These are phyloP conservation scores for Propsilocerus akamusi DNA, from an alignment of 1,140 invertebrate genomes.

Conservation along the genomic window DNA sequence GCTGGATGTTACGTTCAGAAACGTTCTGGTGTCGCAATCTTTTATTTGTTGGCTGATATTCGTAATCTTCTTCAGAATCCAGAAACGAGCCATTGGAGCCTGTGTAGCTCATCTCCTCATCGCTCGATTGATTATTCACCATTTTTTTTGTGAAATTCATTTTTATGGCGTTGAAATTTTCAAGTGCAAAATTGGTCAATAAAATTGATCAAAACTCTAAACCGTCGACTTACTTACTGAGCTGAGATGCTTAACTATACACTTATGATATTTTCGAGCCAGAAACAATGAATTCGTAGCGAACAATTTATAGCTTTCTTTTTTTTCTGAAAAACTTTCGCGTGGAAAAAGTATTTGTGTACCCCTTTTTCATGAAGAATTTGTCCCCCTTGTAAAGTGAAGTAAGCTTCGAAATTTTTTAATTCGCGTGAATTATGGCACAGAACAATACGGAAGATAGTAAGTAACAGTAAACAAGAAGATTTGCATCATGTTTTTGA, in stretches of 20 bases:
- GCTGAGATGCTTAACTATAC: neutral
- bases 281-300: too few relatives aligned
- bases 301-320: too few relatives aligned
- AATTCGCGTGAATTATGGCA: slow-evolving; percentile 6
- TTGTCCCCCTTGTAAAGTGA: neutral
- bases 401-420: neutral
- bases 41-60: neutral
- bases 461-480: neutral
- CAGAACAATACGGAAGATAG: neutral
- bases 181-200: slow-evolving; percentile 2
- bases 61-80: neutral
- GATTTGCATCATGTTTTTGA: neutral
- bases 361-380: too few relatives aligned
- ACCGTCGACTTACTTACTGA: neutral
- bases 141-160: neutral
- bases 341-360: too few relatives aligned
- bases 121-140: neutral
- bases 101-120: neutral
- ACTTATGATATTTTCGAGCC: neutral
- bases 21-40: neutral
- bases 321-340: too few relatives aligned
- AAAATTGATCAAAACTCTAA: neutral
- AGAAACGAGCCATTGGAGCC: neutral
- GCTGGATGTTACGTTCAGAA: slow-evolving; percentile 3
- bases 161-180: neutral